Base-by-base conservation (phyloP, 1,140 invertebrate species). In the Globodera ellingtonae region DNA sequence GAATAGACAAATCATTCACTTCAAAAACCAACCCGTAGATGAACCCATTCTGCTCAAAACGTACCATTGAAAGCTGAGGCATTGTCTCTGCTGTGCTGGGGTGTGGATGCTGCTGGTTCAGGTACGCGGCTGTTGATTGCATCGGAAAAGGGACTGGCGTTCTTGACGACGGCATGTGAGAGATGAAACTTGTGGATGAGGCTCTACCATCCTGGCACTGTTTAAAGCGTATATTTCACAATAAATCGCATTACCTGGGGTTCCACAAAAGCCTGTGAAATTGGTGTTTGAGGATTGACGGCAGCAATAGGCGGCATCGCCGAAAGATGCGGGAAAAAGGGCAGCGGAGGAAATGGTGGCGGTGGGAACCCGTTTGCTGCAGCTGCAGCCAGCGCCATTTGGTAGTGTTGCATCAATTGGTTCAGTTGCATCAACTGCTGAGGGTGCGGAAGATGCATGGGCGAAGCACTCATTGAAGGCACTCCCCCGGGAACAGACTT, bases 361-460 rank as follows among this genome's bases (percentile, higher is more conserved):
- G 67, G 67, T 44, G 67, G 67, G 6, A 44, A 21, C n/a, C 67
- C 67, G 6, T 18, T 70, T 4, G 67, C 24, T 7, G 67, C 24
- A 35, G n/a, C 21, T 10, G 67, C 10, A 10, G 67, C 67, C 67
- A 47, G 13, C 4, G 67, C 67, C 24, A 70, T 44, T 70, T 70
- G 67, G 35, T 70, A 70, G 67, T 10, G 4, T 70, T 70, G 67
- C 35, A 44, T 70, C 35, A 70, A 70, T 3, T 70, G 74, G 35
- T 66, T 48, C 18, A 74, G 18, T 24, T 76, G 74, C 47, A 21
- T 46, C 74, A 76, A 47, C 10, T 52, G 74, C n/a, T 18, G 59
- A 9, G 44, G 76, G 15, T 9, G 71, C n/a, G 47, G 59, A 24
- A 78, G 76, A 18, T 44, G 76, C 59, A 21, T 46, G 44, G 24